Evolutionary conservation across 2,113 vertebrate species (phyloP), one percentile per base, ranked within the genome.

Genomic region (Crocuta crocuta): DNA sequence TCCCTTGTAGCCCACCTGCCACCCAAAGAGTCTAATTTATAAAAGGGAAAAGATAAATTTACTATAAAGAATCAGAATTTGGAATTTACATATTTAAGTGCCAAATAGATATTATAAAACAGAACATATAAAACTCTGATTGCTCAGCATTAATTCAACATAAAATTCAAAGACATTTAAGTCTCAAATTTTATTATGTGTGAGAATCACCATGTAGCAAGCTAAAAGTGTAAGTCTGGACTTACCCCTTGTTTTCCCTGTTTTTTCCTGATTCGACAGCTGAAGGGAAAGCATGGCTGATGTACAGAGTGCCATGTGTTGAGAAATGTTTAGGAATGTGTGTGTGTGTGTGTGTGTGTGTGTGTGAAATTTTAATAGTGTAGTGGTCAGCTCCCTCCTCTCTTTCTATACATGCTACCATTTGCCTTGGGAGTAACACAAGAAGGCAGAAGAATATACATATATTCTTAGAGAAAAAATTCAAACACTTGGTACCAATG

Each of bases 51-150:
- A 81, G 5, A 50, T 26, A 66, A 95, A 78, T 79, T 43, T 92
- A 88, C 81, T 80, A 10, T 13, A 90, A 94, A 81, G 17, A 84
- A 88, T 81, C 84, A 11, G 48, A 97, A 76, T 88, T 92, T 81
- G 31, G n/a, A 73, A 24, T 43, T 33, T 55, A 63, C 1, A 15
- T 16, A 0, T 17, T 76, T 93, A 66, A 45, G 33, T 31, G 23
- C 1, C 31, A 92, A 79, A 78, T 23, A 39, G 48, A 76, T 31
- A 28, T 5, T 71, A 74, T 53, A 83, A 86, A 33, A 12, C 28
- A 79, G 23, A 83, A 1, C n/a, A 94, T n/a, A 82, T 70, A 70
- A 35, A 95, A 81, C 9, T 58, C 63, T 43, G 76, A 3, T 89
- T 45, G 50, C 11, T 95, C 4, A 70, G 31, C 26, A 45, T 65